Evolutionary conservation across 2,888 invertebrate genomes (phyloP).

Genomic region (Nomada goodeniana): DNA sequence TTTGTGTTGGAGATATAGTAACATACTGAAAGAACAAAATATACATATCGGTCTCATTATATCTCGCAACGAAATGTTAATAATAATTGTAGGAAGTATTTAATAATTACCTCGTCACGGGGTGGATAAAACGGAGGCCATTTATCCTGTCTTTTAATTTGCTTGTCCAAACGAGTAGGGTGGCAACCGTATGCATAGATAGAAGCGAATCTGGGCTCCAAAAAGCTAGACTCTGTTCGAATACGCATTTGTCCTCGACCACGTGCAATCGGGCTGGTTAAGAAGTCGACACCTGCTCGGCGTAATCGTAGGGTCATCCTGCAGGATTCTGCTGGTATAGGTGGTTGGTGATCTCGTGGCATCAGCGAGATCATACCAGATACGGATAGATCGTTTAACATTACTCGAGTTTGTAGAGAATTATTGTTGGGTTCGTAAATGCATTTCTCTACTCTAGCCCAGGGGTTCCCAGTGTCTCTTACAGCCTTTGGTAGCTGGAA

Average conservation of each 20-base stretch:
- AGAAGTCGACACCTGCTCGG: constrained; percentile 91
- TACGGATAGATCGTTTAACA: constrained; percentile 92
- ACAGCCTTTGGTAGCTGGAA: constrained; percentile 75
- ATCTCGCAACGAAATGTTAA: too few relatives aligned
- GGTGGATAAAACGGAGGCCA: constrained; percentile 69
- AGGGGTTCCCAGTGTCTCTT: constrained; percentile 67
- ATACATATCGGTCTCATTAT: not conserved
- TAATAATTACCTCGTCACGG: constrained; percentile 44
- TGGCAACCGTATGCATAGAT: constrained; percentile 94
- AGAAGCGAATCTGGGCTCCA: constrained; percentile 93
- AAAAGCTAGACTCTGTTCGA: constrained; percentile 92
- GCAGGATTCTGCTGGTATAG: constrained; percentile 86
- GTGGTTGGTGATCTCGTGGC: constrained; percentile 72
- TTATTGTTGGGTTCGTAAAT: constrained; percentile 90
- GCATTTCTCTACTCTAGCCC: constrained; percentile 89
- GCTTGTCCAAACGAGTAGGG: constrained; percentile 80
- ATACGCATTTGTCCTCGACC: constrained; percentile 90
- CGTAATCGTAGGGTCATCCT: constrained; percentile 92
- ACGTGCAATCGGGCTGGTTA: constrained; percentile 89
- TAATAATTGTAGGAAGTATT: not conserved
- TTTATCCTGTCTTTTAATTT: constrained; percentile 80
- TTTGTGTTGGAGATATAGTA: constrained; percentile 8
- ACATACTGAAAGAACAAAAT: constrained; percentile 24
- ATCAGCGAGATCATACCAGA: constrained; percentile 90
- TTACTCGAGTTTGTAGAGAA: constrained; percentile 90